phyloP scores from a whole-genome alignment of 2,113 vertebrate genomes.

The Penelope pileata region DNA sequence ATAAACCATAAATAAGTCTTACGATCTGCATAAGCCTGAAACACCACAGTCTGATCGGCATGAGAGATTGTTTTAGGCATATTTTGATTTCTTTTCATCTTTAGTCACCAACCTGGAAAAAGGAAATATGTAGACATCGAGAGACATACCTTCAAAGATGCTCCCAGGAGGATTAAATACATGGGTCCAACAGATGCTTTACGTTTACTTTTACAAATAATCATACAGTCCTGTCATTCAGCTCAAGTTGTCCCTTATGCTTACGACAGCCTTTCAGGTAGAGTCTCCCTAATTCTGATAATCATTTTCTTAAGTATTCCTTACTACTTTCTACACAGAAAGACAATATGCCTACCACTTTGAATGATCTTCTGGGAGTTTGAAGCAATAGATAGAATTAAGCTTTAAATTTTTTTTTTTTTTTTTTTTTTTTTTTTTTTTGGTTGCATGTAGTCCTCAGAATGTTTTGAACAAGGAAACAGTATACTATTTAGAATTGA shows the following conservation, averaged over 20 bases:
- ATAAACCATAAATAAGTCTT: conserved; percentile 33
- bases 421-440: too few species aligned
- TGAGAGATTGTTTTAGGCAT: conserved; percentile 15
- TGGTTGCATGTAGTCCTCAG: not conserved
- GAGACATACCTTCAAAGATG: conserved; percentile 19
- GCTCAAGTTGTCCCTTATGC: not conserved
- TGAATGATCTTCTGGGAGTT: not conserved
- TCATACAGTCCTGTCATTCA: conserved; percentile 17
- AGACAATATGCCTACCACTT: not conserved
- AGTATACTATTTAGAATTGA: not conserved
- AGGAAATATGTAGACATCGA: not conserved
- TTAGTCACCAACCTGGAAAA: conserved; percentile 26
- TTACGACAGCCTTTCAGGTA: not conserved
- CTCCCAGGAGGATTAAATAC: conserved; percentile 46
- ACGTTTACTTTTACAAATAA: conserved; percentile 58
- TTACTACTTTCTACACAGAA: not conserved
- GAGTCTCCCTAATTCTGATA: conserved; percentile 8
- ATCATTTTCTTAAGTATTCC: not conserved
- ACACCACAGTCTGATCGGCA: not conserved
- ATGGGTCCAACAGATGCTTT: conserved; percentile 23
- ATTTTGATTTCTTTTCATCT: conserved; percentile 53
- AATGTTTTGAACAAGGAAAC: not conserved
- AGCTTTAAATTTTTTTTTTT: too few species aligned
- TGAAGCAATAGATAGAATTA: not conserved
- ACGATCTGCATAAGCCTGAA: not conserved